Percentiles rank a stretch among this genome's conserved stretches.
These are phyloP conservation scores for Clavelina lepadiformis DNA, from an alignment of 23 tunicate species.

Conservation along the genomic window DNA sequence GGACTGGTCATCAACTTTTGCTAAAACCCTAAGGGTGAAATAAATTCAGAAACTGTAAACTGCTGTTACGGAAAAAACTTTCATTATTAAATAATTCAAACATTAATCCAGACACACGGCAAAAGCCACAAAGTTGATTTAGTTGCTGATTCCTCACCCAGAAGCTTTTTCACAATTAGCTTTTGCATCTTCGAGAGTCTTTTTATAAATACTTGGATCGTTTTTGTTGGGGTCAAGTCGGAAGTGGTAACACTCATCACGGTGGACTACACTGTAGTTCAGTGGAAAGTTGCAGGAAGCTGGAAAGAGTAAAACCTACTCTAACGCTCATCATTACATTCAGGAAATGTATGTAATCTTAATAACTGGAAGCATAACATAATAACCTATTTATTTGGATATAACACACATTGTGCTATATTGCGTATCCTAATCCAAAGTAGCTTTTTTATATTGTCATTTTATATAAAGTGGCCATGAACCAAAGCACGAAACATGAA, in stretches of 20 bases:
- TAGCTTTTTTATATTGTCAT: too few species aligned
- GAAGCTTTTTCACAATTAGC: conserved; percentile 39
- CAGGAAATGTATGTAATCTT: neutral
- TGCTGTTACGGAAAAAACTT: too few species aligned
- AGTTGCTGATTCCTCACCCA: conserved; percentile 38
- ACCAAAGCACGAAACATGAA: too few species aligned
- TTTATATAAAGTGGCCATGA: too few species aligned
- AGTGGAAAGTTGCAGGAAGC: conserved; percentile 46
- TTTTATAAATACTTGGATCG: neutral
- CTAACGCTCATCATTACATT: neutral
- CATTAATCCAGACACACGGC: neutral
- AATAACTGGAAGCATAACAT: too few species aligned
- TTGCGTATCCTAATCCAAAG: too few species aligned
- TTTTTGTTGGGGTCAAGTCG: conserved; percentile 28
- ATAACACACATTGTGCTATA: too few species aligned
- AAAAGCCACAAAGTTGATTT: neutral
- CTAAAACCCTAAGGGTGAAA: too few species aligned
- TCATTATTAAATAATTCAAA: neutral
- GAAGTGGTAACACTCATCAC: conserved; percentile 43
- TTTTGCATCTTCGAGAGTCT: conserved; percentile 22
- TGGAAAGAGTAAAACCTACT: neutral
- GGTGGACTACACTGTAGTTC: conserved; percentile 28
- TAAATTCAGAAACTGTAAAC: too few species aligned
- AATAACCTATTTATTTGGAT: too few species aligned
- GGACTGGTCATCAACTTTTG: too few species aligned